Percentiles rank a stretch among this genome's conserved stretches.
phyloP scores from a whole-genome alignment of 1,140 invertebrate species.

The Araneus ventricosus region DNA sequence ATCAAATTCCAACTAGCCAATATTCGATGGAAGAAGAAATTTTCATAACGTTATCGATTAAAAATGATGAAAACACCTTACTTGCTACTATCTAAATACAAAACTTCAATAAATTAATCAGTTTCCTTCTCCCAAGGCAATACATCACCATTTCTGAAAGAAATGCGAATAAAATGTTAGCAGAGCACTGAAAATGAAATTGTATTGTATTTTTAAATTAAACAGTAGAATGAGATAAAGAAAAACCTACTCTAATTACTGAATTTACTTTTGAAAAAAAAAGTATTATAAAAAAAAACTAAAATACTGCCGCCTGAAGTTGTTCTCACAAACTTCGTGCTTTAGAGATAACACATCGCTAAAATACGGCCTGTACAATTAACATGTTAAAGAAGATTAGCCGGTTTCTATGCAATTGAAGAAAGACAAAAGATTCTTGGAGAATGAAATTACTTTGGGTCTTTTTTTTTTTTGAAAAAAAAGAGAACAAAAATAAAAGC shows the following conservation, averaged over 20 bases:
- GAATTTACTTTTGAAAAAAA: background rate
- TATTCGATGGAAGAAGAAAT: no score
- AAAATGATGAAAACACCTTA: no score
- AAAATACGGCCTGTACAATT: background rate
- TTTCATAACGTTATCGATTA: no score
- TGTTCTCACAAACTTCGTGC: background rate
- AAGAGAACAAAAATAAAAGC: no score
- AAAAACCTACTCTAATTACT: background rate
- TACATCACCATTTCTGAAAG: no score
- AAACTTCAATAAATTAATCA: no score
- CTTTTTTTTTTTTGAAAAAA: background rate
- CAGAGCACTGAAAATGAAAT: no score
- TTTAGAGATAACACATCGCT: background rate
- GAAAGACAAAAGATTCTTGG: background rate
- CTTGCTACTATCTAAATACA: no score
- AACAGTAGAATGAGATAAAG: background rate
- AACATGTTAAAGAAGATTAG: conserved; percentile 6
- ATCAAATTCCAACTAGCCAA: no score
- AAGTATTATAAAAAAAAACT: background rate
- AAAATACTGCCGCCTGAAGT: background rate
- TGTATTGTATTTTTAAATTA: no score
- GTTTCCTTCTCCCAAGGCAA: no score
- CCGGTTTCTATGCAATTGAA: conserved; percentile 2
- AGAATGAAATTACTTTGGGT: background rate
- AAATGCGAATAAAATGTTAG: no score